Evolutionary conservation across 2,888 invertebrate genomes (phyloP), one percentile per base, ranked within the genome.

Genomic region (Xestia sexstrigata): DNA sequence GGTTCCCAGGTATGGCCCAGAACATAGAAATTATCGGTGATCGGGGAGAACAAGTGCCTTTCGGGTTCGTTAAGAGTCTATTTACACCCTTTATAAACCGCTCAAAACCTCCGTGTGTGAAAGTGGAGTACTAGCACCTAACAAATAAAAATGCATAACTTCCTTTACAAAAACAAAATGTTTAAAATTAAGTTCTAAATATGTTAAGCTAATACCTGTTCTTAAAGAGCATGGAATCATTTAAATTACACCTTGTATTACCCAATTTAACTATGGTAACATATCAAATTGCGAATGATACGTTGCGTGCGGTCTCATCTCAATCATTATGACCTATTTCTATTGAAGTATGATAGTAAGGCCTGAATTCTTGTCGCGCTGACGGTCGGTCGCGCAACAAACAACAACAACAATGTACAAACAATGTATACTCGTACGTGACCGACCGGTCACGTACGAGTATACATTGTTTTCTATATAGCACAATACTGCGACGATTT

Each of bases 251-350:
- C 2, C 35, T 66, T 49, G 8, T 47, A 17, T 17, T n/a, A 26
- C 26, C 8, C 60, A 49, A 30, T 70, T 42, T 58, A 62, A 81
- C n/a, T 60, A 65, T 39, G 13, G 30, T 70, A n/a, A 26, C 15
- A 47, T 42, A 35, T 15, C 45, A 45, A 35, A 42, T 52, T 68
- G 60, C 55, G 70, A 70, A 26, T 60, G 39, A 26, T 66, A 30
- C 17, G 70, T 60, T 83, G 69, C 26, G 52, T 63, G 66, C 49
- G 55, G 30, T 35, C 35, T 63, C n/a, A 23, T 35, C 35, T 52
- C 35, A 23, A 39, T 30, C 23, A 55, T 63, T 6, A 15, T 70
- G 71, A 49, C 45, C 62, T 66, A 74, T 82, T 73, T 77, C 26
- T 52, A 74, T 74, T 72, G 23, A 42, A 70, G 30, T 69, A 15